A percentile compares a stretch with the other conserved stretches of the same genome.
These are phyloP conservation scores for Lates japonicus DNA, from an alignment of 2,797 vertebrate species.

Conservation along the genomic window DNA sequence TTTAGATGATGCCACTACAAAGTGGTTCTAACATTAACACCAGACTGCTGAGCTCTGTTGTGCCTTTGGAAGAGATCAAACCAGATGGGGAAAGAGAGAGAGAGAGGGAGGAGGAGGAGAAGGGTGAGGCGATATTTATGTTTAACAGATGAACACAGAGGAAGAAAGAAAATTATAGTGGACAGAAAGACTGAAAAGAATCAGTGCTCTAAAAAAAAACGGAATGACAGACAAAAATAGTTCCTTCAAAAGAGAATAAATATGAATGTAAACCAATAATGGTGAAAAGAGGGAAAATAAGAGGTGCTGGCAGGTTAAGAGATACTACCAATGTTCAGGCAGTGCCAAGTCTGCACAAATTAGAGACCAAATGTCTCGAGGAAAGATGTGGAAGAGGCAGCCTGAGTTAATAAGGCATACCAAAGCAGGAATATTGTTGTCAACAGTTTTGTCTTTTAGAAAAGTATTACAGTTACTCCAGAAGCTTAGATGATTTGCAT, in stretches of 20 bases:
- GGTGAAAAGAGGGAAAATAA: conserved; percentile 11
- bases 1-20: conserved; percentile 51
- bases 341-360: conserved; percentile 31
- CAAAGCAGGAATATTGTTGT: conserved; percentile 27
- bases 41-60: conserved; percentile 17
- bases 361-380: conserved; percentile 32
- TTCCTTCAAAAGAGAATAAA: conserved; percentile 21
- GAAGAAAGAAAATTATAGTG: conserved; percentile 65
- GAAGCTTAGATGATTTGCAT: conserved; percentile 31
- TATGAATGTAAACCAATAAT: conserved; percentile 37
- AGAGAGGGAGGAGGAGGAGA: conserved; percentile 20
- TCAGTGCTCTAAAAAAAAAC: conserved; percentile 36
- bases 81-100: conserved; percentile 33
- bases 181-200: conserved; percentile 37
- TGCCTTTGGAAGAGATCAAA: conserved; percentile 28
- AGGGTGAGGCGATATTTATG: conserved; percentile 68
- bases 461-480: conserved; percentile 21
- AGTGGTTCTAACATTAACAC: conserved; percentile 23
- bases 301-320: conserved; percentile 41
- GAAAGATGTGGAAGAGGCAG: conserved; percentile 16
- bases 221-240: conserved; percentile 19
- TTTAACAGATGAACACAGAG: conserved; percentile 67
- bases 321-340: conserved; percentile 40
- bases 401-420: not conserved
- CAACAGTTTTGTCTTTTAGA: conserved; percentile 11